Conservation (phyloP, 2,113 vertebrate species). For the Cryptotis parvus region DNA sequence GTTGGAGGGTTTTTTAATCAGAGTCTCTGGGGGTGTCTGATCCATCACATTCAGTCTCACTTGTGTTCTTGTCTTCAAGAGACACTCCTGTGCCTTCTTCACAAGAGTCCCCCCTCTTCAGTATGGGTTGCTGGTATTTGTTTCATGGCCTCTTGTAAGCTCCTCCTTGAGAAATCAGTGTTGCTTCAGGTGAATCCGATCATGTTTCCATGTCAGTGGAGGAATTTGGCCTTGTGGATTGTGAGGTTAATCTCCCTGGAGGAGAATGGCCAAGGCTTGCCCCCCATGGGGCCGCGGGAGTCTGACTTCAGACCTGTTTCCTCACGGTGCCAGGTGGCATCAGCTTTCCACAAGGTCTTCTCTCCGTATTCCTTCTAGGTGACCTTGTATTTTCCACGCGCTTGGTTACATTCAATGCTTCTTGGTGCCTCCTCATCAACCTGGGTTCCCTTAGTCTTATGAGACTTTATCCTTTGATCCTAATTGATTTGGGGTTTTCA, state of each 20-base stretch:
- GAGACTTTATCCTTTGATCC: neutral
- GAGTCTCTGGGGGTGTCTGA: neutral
- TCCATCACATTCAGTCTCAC: neutral
- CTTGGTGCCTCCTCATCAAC: neutral
- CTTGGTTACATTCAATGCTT: neutral
- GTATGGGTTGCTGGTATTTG: neutral
- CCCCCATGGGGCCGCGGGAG: neutral
- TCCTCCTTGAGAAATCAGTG: neutral
- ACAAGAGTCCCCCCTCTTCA: neutral
- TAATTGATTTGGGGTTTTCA: conserved; percentile 29
- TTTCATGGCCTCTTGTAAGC: neutral
- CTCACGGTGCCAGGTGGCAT: neutral
- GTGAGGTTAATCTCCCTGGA: neutral
- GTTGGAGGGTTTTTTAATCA: too few species aligned
- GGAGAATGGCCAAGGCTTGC: neutral
- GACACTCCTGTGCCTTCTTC: neutral
- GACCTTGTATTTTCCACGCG: neutral
- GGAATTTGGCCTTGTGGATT: neutral
- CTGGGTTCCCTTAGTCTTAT: neutral
- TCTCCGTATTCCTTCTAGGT: neutral
- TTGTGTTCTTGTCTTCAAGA: neutral
- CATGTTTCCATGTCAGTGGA: conserved; percentile 15
- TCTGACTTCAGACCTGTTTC: neutral
- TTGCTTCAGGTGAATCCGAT: neutral
- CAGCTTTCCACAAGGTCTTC: neutral